Evolutionary conservation across 37 sponge, comb jelly and placozoan species (phyloP), one percentile per base, ranked within the genome.

Genomic region (Crambe crambe): DNA sequence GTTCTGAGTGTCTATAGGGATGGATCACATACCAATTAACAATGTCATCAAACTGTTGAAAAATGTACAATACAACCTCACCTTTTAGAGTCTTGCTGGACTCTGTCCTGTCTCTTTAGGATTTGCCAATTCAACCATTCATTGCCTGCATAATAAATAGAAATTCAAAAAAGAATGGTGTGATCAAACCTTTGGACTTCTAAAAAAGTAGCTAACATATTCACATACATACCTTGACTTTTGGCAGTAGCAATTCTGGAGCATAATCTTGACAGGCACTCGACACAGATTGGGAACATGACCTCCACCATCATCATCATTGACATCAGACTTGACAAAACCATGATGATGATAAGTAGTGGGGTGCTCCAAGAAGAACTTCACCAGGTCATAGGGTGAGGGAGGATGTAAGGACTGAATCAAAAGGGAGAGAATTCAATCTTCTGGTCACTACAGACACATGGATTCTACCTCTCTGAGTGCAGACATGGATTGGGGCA

Each of bases 301-400:
- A n/a, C n/a, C 12, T 17, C 3, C 8, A 22, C n/a, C 8, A 23
- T 10, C 25, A 42, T 22, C 42, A 70, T 2, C 41, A 15, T 12
- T 26, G 3, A 21, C 15, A 30, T 26, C 66, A 65, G 66, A 5
- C 66, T 65, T 30, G 1, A 30, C 32, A 65, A 8, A 31, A 30
- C 66, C 31, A 3, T 34, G 25, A 0, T 81, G 82, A 22, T 17
- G 43, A 40, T 70, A 26, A 17, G 79, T 42, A 39, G 74, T 43
- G 12, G 89, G 74, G 31, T 83, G 85, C 36, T 74, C 70, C n/a
- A 89, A 37, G 31, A 69, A 18, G 74, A 83, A 76, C 73, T 83
- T 89, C 22, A 89, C 84, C 35, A 73, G 32, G 57, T 73, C 74
- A 35, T 73, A 73, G 12, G 74, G 43, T 59, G 85, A 80, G 22